Evolutionary conservation across 2,888 invertebrate genomes (phyloP).

Genomic region (Germaria angustata): DNA sequence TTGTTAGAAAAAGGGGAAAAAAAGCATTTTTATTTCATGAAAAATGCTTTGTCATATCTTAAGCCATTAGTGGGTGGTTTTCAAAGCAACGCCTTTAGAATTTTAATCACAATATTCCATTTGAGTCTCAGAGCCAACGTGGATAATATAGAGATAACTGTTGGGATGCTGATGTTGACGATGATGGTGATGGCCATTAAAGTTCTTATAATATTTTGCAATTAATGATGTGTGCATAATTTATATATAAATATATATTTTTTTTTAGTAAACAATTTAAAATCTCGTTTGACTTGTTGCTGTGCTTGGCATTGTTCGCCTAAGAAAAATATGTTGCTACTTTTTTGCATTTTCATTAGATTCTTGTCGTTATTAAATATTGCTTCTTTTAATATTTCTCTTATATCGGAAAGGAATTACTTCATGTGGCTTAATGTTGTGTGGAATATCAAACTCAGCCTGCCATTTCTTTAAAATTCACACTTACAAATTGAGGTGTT

Average conservation of each 20-base stretch:
- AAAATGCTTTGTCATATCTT: slow-evolving; percentile 57
- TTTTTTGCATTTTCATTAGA: slow-evolving; percentile 44
- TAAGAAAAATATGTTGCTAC: not conserved
- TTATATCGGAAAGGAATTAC: slow-evolving; percentile 6
- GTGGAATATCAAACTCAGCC: slow-evolving; percentile 29
- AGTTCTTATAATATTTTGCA: slow-evolving; percentile 40
- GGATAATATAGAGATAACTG: not conserved
- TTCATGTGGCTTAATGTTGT: slow-evolving; percentile 7
- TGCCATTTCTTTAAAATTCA: slow-evolving; percentile 11
- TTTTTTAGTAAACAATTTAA: not conserved
- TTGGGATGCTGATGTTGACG: slow-evolving; percentile 1
- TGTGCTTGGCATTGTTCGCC: not conserved
- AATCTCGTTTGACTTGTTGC: slow-evolving; percentile 50
- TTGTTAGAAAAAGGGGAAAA: not conserved
- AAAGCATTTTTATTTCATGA: not conserved
- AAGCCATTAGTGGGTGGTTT: slow-evolving; percentile 64
- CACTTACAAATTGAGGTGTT: slow-evolving; percentile 61
- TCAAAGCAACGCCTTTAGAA: slow-evolving; percentile 58
- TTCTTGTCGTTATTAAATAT: slow-evolving; percentile 51
- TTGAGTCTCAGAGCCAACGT: not conserved
- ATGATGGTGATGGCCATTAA: slow-evolving; percentile 47
- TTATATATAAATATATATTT: not conserved
- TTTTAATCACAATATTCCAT: slow-evolving; percentile 19
- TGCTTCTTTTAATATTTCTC: not conserved
- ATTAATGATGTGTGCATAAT: slow-evolving; percentile 44